Evolutionary conservation across 2,888 invertebrate genomes (phyloP), one percentile per base, ranked within the genome.

Genomic region (Callyntrura guangdongensis): DNA sequence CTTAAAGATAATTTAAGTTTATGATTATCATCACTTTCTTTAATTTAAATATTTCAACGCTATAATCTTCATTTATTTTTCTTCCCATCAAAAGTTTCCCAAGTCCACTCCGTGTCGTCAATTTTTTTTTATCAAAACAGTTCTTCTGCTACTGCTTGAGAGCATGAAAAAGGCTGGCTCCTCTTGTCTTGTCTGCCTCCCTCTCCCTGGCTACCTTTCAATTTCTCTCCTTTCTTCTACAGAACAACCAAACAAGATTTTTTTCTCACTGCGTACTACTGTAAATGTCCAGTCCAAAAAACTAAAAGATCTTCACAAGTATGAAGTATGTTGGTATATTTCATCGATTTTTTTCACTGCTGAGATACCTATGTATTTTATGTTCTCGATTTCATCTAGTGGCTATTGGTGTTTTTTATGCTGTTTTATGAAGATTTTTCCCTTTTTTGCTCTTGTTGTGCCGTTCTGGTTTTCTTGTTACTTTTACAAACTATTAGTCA

Each of bases 401-500:
- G 36, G 3, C 6, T 36, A 6, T 36, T 36, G 36, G 2, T 36
- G 36, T 6, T 4, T 36, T 36, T 36, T 36, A 6, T 6, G 2
- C 6, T 36, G 6, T 74, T 74, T 36, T 74, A n/a, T 45, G 36
- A 45, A 17, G 74, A 12, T 74, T 74, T 74, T 25, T 47, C 25
- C 47, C 47, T 47, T 17, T 45, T 36, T 74, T 22, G 47, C 47
- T 14, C 25, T 22, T 59, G 59, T 67, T 25, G 12, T 53, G 12
- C 53, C 12, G 53, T 53, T 36, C 12, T n/a, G 3, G 14, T 53
- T 53, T 53, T 22, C 12, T 72, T 72, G 6, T 27, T 45, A 25
- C 36, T 36, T n/a, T 81, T 27, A 11, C 64, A 83, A 83, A 83
- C 83, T 64, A 83, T 83, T 83, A 83, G 67, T 83, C 83, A 83